Percentiles rank a stretch among this genome's conserved stretches.
These are phyloP conservation scores for Leptogaster cylindrica DNA, from an alignment of 2,888 invertebrate species.

Conservation along the genomic window DNA sequence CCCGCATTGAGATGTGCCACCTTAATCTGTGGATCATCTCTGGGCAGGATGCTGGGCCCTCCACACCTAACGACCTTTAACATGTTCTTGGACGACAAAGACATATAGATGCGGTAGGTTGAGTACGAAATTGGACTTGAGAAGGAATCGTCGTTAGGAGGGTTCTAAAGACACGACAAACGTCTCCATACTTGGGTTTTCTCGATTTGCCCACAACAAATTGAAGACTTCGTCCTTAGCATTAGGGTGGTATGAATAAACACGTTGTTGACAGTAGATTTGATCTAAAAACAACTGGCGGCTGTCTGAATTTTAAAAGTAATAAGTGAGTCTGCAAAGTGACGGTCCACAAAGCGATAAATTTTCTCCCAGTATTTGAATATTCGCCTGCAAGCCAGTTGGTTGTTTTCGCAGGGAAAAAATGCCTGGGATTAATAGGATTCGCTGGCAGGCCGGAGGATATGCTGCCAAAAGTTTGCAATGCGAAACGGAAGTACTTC, in stretches of 20 bases:
- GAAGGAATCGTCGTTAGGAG: background rate
- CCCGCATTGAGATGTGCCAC: constrained; percentile 12
- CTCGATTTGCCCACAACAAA: constrained; percentile 37
- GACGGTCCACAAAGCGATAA: background rate
- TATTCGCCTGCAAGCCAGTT: too few species aligned
- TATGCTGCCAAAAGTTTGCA: too few species aligned
- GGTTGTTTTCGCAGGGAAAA: too few species aligned
- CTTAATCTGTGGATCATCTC: constrained; percentile 28
- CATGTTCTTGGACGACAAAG: constrained; percentile 1
- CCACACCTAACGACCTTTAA: background rate
- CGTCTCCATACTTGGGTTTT: constrained; percentile 22
- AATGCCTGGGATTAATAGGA: too few species aligned
- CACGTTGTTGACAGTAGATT: constrained; percentile 40
- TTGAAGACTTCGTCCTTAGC: constrained; percentile 39
- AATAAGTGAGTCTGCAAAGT: background rate
- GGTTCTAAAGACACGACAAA: background rate
- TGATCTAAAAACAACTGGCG: constrained; percentile 20
- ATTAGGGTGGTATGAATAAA: constrained; percentile 38
- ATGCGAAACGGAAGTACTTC: too few species aligned
- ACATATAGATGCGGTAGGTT: background rate
- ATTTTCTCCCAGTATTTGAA: too few species aligned
- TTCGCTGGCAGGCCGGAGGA: too few species aligned
- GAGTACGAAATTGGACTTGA: background rate
- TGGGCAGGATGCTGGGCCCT: background rate
- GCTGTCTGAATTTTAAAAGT: background rate